Evolutionary conservation across 2,797 vertebrate genomes (phyloP).

Genomic region (Halcyon badia): DNA sequence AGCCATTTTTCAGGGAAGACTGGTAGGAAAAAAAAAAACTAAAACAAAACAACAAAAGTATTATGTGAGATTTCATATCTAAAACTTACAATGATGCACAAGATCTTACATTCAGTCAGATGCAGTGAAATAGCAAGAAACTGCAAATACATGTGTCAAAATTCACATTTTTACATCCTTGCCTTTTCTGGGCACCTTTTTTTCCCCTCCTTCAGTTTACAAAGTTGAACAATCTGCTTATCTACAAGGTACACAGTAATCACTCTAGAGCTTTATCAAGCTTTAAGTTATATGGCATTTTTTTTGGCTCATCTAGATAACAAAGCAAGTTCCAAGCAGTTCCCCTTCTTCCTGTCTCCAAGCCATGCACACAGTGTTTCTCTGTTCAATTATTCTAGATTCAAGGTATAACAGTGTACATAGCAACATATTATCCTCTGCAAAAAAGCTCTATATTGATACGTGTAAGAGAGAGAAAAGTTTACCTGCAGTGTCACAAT

Average conservation of each 20-base stretch:
- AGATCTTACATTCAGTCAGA: background rate
- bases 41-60: background rate
- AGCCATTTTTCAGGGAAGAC: background rate
- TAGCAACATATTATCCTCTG: background rate
- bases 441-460: background rate
- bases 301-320: background rate
- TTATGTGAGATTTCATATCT: background rate
- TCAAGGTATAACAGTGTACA: background rate
- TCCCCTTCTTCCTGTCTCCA: background rate
- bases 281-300: background rate
- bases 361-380: background rate
- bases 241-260: background rate
- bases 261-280: background rate
- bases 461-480: background rate
- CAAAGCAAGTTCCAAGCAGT: background rate
- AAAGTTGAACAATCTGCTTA: background rate
- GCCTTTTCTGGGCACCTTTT: background rate
- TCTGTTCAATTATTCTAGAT: background rate
- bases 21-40: background rate
- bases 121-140: background rate
- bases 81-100: background rate
- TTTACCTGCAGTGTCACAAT: slow-evolving; percentile 92
- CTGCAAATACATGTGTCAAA: background rate
- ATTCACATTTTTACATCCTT: background rate
- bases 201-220: background rate